phyloP scores from a whole-genome alignment of 2,888 invertebrate species.

The Achlya flavicornis region DNA sequence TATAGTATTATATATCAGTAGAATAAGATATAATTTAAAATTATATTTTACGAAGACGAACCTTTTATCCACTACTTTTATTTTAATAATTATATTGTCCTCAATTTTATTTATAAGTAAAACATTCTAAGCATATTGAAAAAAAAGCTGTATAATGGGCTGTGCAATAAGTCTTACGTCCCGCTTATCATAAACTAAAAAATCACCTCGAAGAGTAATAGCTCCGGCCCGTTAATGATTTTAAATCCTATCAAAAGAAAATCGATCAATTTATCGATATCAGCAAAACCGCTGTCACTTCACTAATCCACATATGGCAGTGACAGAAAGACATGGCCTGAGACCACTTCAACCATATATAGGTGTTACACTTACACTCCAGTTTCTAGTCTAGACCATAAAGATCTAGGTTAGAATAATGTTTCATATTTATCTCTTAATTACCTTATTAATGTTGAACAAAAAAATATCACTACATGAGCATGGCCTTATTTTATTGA shows the following conservation, averaged over 20 bases:
- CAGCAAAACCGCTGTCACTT: conserved; percentile 20
- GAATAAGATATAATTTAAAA: too few species aligned
- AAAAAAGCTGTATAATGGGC: too few species aligned
- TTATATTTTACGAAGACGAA: too few species aligned
- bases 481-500: neutral
- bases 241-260: neutral
- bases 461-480: neutral
- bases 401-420: conserved; percentile 18
- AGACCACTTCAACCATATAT: conserved; percentile 26
- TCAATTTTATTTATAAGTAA: too few species aligned
- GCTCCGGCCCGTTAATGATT: neutral
- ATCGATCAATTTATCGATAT: conserved; percentile 4
- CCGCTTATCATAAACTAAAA: neutral
- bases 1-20: too few species aligned
- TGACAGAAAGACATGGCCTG: conserved; percentile 35
- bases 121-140: too few species aligned
- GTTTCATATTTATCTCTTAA: conserved; percentile 14
- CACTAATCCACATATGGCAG: conserved; percentile 30
- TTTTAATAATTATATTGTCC: too few species aligned
- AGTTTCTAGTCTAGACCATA: conserved; percentile 16
- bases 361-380: conserved; percentile 33
- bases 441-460: neutral
- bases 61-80: too few species aligned
- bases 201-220: neutral
- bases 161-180: too few species aligned